Evolutionary conservation across 2,888 invertebrate genomes (phyloP), one percentile per base, ranked within the genome.

Genomic region (Gasteruption jaculator): DNA sequence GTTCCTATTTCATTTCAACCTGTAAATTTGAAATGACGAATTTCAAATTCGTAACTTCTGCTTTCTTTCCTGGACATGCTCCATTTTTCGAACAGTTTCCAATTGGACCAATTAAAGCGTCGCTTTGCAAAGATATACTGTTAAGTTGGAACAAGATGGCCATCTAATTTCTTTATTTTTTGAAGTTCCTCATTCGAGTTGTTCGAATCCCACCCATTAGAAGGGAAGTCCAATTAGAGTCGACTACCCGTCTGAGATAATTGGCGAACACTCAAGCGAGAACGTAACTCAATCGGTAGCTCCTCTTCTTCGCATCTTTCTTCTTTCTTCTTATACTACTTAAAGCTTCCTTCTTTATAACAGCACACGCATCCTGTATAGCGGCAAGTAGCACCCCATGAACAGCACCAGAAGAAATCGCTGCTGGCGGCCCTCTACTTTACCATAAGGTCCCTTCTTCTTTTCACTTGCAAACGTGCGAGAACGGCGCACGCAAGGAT

Each of bases 191-290:
- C n/a, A n/a, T n/a, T n/a, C n/a, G n/a, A n/a, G n/a, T n/a, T n/a
- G n/a, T n/a, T 47, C 53, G 38, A 42, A 57, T 53, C 61, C 63
- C 61, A 64, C 63, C 62, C 63, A 61, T 60, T 49, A 50, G 56
- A 52, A 47, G 49, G 50, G 57, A 60, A 62, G 59, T 61, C 63
- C 64, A 64, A 64, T 64, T 64, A 64, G 63, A 60, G 60, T 53
- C 53, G 57, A 57, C 58, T 60, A 59, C 58, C 52, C 60, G 60
- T 62, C 56, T 51, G 48, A 57, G 61, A 61, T 65, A 65, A 65
- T 64, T 64, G 63, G 63, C 63, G 53, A 63, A 62, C 60, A 60
- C 56, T 59, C 53, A 56, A 48, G 52, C 55, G 54, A 57, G 56
- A 49, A 62, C 57, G 57, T 63, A 63, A 63, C 58, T 63, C 58